These are phyloP conservation scores for Scaptomyza tumidula DNA, from an alignment of 2,888 invertebrate species.

Conservation along the genomic window DNA sequence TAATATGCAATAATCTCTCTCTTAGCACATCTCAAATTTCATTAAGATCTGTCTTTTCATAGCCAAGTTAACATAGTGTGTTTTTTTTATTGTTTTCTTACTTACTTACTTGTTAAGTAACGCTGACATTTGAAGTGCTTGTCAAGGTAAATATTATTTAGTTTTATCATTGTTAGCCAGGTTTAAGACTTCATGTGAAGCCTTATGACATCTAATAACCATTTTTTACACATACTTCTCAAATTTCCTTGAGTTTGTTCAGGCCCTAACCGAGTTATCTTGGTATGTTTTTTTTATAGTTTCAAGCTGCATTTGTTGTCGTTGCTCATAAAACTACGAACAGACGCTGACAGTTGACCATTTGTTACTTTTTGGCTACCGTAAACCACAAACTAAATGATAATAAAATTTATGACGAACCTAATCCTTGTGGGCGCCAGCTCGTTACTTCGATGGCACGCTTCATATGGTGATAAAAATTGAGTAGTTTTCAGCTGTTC, in stretches of 20 bases:
- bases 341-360: conserved; percentile 21
- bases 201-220: conserved; percentile 6
- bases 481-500: conserved; percentile 39
- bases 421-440: conserved; percentile 35
- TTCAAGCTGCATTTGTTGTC: conserved; percentile 44
- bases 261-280: conserved; percentile 11
- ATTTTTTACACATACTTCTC: conserved; percentile 6
- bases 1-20: neutral
- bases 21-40: neutral
- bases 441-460: conserved; percentile 43
- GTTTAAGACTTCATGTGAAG: neutral
- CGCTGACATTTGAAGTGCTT: neutral
- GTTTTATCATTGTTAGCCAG: neutral
- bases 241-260: conserved; percentile 18
- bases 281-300: conserved; percentile 4
- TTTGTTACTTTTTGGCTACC: conserved; percentile 48
- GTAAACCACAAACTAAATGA: conserved; percentile 54
- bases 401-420: conserved; percentile 46
- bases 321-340: conserved; percentile 23
- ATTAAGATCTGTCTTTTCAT: neutral
- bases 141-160: conserved; percentile 12
- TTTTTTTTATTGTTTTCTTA: neutral
- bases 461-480: conserved; percentile 49
- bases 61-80: neutral
- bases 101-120: neutral